Percentiles rank a stretch among this genome's conserved stretches.
Evolutionary conservation across 2,888 invertebrate genomes (phyloP).

Genomic region (Thelaira solivaga): DNA sequence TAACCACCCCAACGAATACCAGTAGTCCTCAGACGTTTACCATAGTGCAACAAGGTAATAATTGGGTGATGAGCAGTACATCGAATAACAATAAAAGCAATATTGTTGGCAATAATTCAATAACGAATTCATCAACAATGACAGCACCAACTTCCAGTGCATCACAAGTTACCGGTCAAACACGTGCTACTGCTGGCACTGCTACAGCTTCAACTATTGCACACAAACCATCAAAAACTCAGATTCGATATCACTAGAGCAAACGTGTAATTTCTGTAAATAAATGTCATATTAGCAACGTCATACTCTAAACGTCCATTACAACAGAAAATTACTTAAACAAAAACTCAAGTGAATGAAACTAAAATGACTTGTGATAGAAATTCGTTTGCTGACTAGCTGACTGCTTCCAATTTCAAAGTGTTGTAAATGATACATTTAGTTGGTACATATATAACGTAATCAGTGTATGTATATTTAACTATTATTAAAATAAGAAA

Average conservation of each 20-base stretch:
- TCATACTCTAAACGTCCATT: conserved; percentile 3
- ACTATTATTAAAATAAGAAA: not conserved
- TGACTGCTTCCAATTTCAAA: conserved; percentile 1
- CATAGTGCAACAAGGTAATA: conserved; percentile 67
- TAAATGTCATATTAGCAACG: not conserved
- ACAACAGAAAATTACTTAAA: conserved; percentile 4
- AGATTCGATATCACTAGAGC: conserved; percentile 59
- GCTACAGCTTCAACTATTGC: conserved; percentile 37
- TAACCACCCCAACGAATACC: conserved; percentile 66
- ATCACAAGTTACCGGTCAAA: conserved; percentile 30
- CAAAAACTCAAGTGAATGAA: not conserved
- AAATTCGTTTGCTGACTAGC: conserved; percentile 27
- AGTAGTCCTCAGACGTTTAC: conserved; percentile 62
- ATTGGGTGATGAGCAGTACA: conserved; percentile 66
- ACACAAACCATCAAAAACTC: conserved; percentile 58
- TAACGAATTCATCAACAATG: conserved; percentile 54
- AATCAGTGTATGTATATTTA: not conserved
- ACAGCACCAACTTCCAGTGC: conserved; percentile 50
- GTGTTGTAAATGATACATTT: conserved; percentile 10
- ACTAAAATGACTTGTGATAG: conserved; percentile 41
- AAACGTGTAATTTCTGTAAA: conserved; percentile 1
- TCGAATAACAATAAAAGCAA: conserved; percentile 51
- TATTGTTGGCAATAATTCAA: conserved; percentile 10
- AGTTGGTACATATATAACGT: not conserved
- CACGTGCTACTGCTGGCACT: conserved; percentile 3